These are phyloP conservation scores for Habropoda laboriosa DNA, from an alignment of 1,140 invertebrate species.

Conservation along the genomic window DNA sequence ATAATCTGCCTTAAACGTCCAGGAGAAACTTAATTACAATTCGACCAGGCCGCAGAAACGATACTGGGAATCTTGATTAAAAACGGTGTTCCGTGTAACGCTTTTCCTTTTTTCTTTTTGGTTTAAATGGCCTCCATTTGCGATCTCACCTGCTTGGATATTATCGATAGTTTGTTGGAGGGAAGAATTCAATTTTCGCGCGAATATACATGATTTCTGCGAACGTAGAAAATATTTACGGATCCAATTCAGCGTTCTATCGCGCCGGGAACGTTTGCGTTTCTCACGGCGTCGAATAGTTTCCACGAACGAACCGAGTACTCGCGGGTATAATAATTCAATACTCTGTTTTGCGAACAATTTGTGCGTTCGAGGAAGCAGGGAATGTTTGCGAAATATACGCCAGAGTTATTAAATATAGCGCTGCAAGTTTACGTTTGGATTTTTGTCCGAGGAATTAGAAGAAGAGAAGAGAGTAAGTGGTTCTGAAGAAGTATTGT, in stretches of 20 bases:
- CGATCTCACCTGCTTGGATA: too few relatives aligned
- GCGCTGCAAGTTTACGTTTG: neutral
- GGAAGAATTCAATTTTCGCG: neutral
- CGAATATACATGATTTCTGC: neutral
- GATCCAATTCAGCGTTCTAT: neutral
- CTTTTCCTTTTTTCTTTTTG: neutral
- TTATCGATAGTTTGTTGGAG: too few relatives aligned
- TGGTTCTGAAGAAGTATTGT: too few relatives aligned
- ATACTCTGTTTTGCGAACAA: neutral
- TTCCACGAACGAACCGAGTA: neutral
- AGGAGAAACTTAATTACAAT: slow-evolving; percentile 46
- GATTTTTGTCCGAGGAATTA: too few relatives aligned
- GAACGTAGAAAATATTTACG: neutral
- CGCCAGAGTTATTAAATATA: neutral
- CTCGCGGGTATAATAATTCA: slow-evolving; percentile 6
- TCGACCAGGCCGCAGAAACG: neutral
- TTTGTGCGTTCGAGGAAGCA: neutral
- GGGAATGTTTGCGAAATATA: neutral
- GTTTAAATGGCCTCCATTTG: too few relatives aligned
- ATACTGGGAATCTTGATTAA: neutral
- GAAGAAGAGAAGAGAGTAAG: too few relatives aligned
- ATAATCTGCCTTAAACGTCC: slow-evolving; percentile 40
- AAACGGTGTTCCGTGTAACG: neutral
- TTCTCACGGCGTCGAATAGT: slow-evolving; percentile 17
- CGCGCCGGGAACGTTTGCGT: neutral